These are phyloP conservation scores for Acanthosepion esculentum DNA, from an alignment of 2,888 invertebrate species.

Conservation along the genomic window DNA sequence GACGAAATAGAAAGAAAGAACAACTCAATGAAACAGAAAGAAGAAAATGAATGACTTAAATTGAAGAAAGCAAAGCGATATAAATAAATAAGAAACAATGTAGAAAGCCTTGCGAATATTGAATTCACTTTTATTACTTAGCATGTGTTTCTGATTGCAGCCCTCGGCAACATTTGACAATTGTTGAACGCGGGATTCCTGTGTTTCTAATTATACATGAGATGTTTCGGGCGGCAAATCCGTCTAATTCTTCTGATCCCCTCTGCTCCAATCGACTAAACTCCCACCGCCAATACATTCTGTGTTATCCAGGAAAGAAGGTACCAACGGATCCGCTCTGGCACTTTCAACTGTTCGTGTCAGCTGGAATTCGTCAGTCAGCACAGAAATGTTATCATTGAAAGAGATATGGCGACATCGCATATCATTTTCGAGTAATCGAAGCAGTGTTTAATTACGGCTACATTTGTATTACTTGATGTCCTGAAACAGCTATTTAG, in stretches of 20 bases:
- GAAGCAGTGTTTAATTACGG: no score
- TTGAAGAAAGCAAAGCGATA: background rate
- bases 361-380: background rate
- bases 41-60: background rate
- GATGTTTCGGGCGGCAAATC: background rate
- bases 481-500: no score
- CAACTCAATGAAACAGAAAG: background rate
- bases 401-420: background rate
- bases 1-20: background rate
- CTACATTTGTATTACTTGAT: background rate
- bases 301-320: background rate
- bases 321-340: background rate
- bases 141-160: slow-evolving; percentile 7
- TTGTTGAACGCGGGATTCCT: background rate
- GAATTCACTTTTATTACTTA: background rate
- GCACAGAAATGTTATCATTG: background rate
- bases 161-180: background rate
- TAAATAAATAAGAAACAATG: background rate
- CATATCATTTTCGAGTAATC: background rate
- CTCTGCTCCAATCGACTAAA: background rate
- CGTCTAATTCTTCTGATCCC: background rate
- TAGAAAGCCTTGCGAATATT: background rate
- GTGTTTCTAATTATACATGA: background rate
- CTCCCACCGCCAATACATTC: background rate
- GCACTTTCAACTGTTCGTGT: background rate